These are phyloP conservation scores for Gobio gobio DNA, from an alignment of 2,113 vertebrate species.

Conservation along the genomic window DNA sequence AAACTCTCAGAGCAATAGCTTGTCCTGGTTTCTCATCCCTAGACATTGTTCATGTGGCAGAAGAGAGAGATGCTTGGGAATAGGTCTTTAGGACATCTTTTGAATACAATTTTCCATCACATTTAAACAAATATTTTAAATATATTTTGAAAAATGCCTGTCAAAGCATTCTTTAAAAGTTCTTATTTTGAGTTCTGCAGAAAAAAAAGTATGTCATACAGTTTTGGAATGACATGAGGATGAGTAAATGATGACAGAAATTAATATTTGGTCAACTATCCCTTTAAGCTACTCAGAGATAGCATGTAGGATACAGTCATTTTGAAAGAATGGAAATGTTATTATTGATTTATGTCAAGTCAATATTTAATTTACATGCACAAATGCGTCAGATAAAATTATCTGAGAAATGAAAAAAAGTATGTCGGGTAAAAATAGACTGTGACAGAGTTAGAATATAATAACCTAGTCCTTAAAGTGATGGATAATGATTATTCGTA, in stretches of 20 bases:
- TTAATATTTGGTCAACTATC: background rate
- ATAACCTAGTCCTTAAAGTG: background rate
- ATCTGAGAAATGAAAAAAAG: background rate
- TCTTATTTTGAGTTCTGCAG: background rate
- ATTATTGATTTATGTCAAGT: background rate
- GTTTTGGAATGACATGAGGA: background rate
- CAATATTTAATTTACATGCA: background rate
- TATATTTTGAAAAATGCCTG: background rate
- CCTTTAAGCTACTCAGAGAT: background rate
- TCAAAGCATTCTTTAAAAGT: background rate
- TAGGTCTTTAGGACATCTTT: background rate
- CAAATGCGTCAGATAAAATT: conserved; percentile 12
- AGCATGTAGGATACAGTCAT: background rate
- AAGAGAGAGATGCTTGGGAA: background rate
- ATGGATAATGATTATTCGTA: conserved; percentile 12
- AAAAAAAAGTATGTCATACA: background rate
- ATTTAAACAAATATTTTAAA: background rate
- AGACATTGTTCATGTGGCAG: conserved; percentile 43
- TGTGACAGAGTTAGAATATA: background rate
- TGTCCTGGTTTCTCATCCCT: conserved; percentile 52
- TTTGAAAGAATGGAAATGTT: background rate
- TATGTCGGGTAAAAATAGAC: background rate
- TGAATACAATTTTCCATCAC: background rate
- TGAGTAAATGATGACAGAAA: background rate
- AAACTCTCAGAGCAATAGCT: conserved; percentile 51